Base-by-base conservation (phyloP, 2,797 vertebrate species). In the Hylomyscus alleni region DNA sequence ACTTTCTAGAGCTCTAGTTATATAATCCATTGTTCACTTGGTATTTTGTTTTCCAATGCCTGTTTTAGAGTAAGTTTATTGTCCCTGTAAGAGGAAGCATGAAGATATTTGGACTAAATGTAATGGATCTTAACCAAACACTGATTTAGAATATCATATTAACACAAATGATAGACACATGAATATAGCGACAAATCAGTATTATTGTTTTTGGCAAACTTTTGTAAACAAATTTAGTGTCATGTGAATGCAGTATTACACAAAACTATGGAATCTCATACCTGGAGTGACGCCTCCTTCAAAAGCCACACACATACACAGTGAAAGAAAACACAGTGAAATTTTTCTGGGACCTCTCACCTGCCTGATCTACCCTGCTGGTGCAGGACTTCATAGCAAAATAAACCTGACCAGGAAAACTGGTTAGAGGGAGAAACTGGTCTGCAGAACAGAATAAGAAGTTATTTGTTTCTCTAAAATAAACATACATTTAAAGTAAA, bases 71-170 rank as follows among this genome's bases (percentile, higher is more conserved):
- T 22, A 13, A 84, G 34, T 69, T 85, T 52, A 34, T 20, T 85
- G 44, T 20, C 26, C 86, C 75, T 86, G 19, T 89, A 29, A 80
- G 22, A 34, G 19, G 62, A 95, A 89, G 11, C 34, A 52, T 50
- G 13, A n/a, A 75, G 50, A 82, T 89, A 37, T 29, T 19, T 11
- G 34, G 15, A 72, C 52, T 44, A 94, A 84, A 76, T 19, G 84
- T 50, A 94, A 87, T 58, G 40, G 54, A 82, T 58, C 47, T 50
- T 93, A 89, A 94, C 22, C 65, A 93, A 93, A 83, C 44, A 83
- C 5, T 75, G 56, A 50, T 95, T 34, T 58, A 54, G 11, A 85
- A 72, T 73, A 40, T 65, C 58, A 69, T 37, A 54, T 58, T 52
- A 86, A 92, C 31, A 3, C 8, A n/a, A 84, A 77, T 52, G 58